phyloP scores from a whole-genome alignment of 2,797 vertebrate species.

The Chromobotia macracanthus region DNA sequence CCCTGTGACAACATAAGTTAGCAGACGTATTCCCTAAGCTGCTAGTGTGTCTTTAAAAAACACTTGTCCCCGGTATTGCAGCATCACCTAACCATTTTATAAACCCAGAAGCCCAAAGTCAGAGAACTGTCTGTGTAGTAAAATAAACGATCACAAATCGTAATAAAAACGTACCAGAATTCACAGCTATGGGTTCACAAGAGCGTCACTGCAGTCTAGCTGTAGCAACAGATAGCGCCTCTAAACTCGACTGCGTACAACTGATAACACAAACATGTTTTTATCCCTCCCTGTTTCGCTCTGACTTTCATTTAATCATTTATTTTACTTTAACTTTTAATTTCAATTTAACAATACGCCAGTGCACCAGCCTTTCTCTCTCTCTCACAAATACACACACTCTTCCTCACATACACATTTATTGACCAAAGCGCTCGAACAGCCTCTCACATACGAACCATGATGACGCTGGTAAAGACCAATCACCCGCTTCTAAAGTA shows the following conservation, averaged over 20 bases:
- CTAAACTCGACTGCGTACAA: constrained; percentile 43
- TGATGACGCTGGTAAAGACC: constrained; percentile 48
- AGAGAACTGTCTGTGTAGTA: not conserved
- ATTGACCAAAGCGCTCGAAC: constrained; percentile 16
- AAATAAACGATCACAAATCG: not conserved
- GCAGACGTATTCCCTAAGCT: not conserved
- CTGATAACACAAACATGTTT: constrained; percentile 67
- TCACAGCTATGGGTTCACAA: constrained; percentile 5
- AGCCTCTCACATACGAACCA: constrained; percentile 44
- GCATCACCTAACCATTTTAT: not conserved
- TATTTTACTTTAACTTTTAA: not conserved
- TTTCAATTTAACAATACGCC: not conserved
- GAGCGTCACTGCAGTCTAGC: constrained; percentile 38
- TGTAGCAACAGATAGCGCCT: constrained; percentile 63
- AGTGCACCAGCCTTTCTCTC: not conserved
- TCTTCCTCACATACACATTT: constrained; percentile 27
- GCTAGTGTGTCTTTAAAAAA: not conserved
- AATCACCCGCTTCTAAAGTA: constrained; percentile 16
- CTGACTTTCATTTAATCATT: constrained; percentile 6
- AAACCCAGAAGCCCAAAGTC: not conserved
- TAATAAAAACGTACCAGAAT: constrained; percentile 14
- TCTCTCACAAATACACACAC: not conserved
- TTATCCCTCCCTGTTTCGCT: constrained; percentile 25
- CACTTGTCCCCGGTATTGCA: not conserved
- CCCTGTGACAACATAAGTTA: constrained; percentile 21